A percentile compares a stretch with the other conserved stretches of the same genome.
These are phyloP conservation scores for Botrylloides violaceus DNA, from an alignment of 23 tunicate genomes.

Conservation along the genomic window DNA sequence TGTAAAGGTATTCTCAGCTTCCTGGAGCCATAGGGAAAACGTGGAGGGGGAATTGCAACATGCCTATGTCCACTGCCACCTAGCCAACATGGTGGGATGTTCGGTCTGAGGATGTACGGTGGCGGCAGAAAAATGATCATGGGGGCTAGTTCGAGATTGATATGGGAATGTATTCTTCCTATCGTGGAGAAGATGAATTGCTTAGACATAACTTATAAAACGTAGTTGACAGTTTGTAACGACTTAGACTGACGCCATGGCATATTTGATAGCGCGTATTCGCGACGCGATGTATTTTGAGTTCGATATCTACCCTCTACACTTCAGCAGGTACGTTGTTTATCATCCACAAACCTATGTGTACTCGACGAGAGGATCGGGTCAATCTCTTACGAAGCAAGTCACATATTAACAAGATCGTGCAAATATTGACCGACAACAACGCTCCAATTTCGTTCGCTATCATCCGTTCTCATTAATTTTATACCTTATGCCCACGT, in stretches of 20 bases:
- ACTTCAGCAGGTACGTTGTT: not conserved
- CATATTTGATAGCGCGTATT: not conserved
- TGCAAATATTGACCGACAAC: constrained; percentile 31
- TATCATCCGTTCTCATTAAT: constrained; percentile 1
- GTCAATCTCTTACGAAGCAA: not conserved
- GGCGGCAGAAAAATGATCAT: too few species aligned
- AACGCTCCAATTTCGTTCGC: not conserved
- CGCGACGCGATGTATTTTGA: not conserved
- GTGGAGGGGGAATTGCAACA: too few species aligned
- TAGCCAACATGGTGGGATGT: too few species aligned
- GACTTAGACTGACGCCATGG: not conserved
- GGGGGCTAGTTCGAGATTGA: too few species aligned
- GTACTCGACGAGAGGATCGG: not conserved
- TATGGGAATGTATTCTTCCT: too few species aligned
- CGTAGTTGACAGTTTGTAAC: not conserved
- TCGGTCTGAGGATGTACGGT: too few species aligned
- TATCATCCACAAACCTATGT: not conserved
- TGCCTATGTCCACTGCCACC: too few species aligned
- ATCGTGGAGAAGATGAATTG: too few species aligned
- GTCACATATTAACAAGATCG: constrained; percentile 13
- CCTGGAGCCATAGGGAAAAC: too few species aligned
- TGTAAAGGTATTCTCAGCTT: too few species aligned
- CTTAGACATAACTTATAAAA: too few species aligned
- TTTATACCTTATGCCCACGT: not conserved
- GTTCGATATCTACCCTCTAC: not conserved